Evolutionary conservation across 2,888 invertebrate species (phyloP), one percentile per base, ranked within the genome.

Genomic region (Habroteleia sp.): DNA sequence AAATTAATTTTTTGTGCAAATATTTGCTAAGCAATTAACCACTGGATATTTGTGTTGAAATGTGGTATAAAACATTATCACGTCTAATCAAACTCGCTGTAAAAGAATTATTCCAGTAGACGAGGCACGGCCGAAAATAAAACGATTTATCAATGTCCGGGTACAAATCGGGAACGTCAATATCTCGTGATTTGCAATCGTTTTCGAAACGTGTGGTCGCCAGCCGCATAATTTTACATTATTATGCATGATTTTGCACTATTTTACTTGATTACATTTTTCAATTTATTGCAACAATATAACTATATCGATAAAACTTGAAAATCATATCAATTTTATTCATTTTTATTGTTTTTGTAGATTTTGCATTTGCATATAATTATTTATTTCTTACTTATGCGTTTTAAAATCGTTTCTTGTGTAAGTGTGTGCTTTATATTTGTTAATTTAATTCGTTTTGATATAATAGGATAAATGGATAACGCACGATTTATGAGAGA

Each of bases 131-230:
- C 11, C 13, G 41, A 58, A 58, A 42, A 58, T 58, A 44, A 58
- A 58, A 58, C 58, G 33, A 58, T 58, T 58, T 44, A 44, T 44
- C 58, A 58, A 58, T n/a, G 42, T 44, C 44, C 25, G 25, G 3
- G 33, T 35, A 44, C 44, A 35, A 58, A 44, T 58, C 58, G 33
- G 44, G 7, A 44, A 44, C 44, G 44, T 16, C 58, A 7, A 58
- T 58, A 58, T 23, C 44, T 42, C 42, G 42, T 44, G 58, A 58
- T 58, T 58, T 31, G 44, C 58, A 35, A 44, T 58, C 42, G 14
- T 35, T 42, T 23, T 14, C n/a, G 31, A 25, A 35, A 44, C 23
- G n/a, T n/a, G 25, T 20, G 23, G 35, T 35, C 29, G 11, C 14
- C 3, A 0, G 35, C 23, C 35, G 44, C 44, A 58, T 35, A 56